Evolutionary conservation across 2,888 invertebrate genomes (phyloP), one percentile per base, ranked within the genome.

Genomic region (Hedya salicella): DNA sequence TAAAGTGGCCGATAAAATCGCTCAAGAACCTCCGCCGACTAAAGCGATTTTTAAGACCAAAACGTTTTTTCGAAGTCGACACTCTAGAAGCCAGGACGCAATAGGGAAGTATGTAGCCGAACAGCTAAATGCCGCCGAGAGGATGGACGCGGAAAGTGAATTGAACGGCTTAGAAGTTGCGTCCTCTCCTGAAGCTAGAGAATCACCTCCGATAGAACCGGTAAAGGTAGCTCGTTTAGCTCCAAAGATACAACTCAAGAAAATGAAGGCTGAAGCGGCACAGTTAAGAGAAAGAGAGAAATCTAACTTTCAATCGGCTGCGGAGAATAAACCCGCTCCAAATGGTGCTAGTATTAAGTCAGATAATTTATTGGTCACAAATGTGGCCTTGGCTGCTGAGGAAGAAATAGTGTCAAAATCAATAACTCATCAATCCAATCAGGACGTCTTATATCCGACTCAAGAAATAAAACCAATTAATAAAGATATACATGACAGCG

Each of bases 211-310:
- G 0, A 81, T 88, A 19, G 94, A 94, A 77, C 92, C 90, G 0
- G 90, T 94, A 14, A 94, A 94, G 76, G 93, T 93, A 6, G 89
- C 93, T 52, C 86, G 89, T n/a, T 75, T 91, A n/a, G 92, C 92
- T 17, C 93, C 93, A 0, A 93, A 93, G 85, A 92, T 93, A 75
- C 91, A 92, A 74, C 78, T 93, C 0, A 93, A 93, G 72, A 92
- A 87, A 83, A 88, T 92, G 89, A 92, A 92, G 78, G 92, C 91
- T 3, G 90, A 91, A 78, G 87, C 87, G 32, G 86, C 86, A 16
- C 88, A 88, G 63, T 71, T 87, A 64, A 79, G 85, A 19, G 89
- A 87, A 75, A 86, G 77, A 70, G 87, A 78, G 57, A 78, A 67
- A 50, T 46, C 21, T 19, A 60, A 44, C 46, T 19, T 44, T 50